Evolutionary conservation across 2,888 invertebrate species (phyloP).

Genomic region (Chouioia cunea): DNA sequence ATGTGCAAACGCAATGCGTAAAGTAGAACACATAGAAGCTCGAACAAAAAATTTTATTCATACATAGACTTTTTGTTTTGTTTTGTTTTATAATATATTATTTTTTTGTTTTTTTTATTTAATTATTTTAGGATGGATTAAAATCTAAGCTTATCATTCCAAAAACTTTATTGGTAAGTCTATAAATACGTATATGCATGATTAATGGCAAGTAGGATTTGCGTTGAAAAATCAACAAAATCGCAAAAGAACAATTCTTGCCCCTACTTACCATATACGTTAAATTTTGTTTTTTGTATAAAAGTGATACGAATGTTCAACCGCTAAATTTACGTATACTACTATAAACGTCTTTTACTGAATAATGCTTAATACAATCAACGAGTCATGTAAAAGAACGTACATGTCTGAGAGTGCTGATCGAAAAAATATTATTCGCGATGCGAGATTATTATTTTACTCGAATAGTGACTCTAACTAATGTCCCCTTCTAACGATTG

Average conservation of each 20-base stretch:
- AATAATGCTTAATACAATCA: conserved; percentile 18
- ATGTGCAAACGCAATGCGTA: conserved; percentile 10
- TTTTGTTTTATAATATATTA: too few relatives aligned
- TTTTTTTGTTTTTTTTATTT: neutral
- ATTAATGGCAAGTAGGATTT: conserved; percentile 30
- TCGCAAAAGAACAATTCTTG: conserved; percentile 23
- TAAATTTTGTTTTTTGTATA: conserved; percentile 30
- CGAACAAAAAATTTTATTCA: conserved; percentile 11
- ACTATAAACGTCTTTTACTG: conserved; percentile 30
- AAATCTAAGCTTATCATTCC: conserved; percentile 23
- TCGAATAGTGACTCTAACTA: conserved; percentile 40
- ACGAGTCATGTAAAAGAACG: conserved; percentile 21
- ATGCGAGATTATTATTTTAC: conserved; percentile 25
- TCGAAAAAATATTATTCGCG: conserved; percentile 14
- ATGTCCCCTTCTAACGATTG: conserved; percentile 4
- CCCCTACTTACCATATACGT: conserved; percentile 23
- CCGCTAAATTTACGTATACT: conserved; percentile 31
- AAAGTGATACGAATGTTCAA: conserved; percentile 41
- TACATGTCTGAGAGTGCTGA: conserved; percentile 9
- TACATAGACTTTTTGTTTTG: neutral
- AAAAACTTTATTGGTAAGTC: conserved; percentile 25
- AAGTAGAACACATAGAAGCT: conserved; percentile 33
- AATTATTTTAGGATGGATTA: conserved; percentile 10
- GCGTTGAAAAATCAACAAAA: conserved; percentile 29
- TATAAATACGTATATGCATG: conserved; percentile 11